These are phyloP conservation scores for Pelecanus crispus DNA, from an alignment of 2,113 vertebrate genomes.

Conservation along the genomic window DNA sequence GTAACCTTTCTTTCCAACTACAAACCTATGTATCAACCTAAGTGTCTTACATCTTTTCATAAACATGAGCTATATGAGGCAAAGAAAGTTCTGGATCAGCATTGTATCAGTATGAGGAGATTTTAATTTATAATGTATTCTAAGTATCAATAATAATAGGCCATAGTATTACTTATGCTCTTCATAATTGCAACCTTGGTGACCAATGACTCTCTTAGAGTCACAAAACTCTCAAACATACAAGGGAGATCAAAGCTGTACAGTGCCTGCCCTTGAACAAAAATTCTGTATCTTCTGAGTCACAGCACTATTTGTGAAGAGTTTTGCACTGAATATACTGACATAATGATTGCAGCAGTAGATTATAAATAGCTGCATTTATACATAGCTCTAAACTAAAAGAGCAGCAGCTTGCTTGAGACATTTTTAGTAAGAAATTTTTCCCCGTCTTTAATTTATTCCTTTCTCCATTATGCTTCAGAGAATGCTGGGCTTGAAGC, in stretches of 20 bases:
- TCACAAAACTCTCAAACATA: not conserved
- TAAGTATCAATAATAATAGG: not conserved
- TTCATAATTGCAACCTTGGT: not conserved
- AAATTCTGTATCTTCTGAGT: slow-evolving; percentile 13
- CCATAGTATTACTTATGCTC: not conserved
- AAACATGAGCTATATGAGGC: not conserved
- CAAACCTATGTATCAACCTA: not conserved
- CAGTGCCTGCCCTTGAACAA: not conserved
- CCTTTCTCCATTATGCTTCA: slow-evolving; percentile 28
- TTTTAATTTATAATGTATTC: not conserved
- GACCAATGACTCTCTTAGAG: not conserved
- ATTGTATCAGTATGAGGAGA: not conserved
- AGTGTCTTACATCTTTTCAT: not conserved
- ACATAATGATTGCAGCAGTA: slow-evolving; percentile 38
- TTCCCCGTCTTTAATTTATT: slow-evolving; percentile 14
- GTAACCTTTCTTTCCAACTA: not conserved
- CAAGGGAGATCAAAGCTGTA: not conserved
- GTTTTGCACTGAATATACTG: slow-evolving; percentile 26
- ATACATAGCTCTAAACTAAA: slow-evolving; percentile 41
- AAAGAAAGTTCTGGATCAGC: not conserved
- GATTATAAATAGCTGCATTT: slow-evolving; percentile 53
- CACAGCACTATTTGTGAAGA: slow-evolving; percentile 10
- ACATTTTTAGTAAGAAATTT: slow-evolving; percentile 20
- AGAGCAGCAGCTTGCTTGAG: slow-evolving; percentile 22
- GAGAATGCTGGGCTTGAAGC: not conserved